phyloP scores from a whole-genome alignment of 1,140 invertebrate species.

The Calephelis nemesis region DNA sequence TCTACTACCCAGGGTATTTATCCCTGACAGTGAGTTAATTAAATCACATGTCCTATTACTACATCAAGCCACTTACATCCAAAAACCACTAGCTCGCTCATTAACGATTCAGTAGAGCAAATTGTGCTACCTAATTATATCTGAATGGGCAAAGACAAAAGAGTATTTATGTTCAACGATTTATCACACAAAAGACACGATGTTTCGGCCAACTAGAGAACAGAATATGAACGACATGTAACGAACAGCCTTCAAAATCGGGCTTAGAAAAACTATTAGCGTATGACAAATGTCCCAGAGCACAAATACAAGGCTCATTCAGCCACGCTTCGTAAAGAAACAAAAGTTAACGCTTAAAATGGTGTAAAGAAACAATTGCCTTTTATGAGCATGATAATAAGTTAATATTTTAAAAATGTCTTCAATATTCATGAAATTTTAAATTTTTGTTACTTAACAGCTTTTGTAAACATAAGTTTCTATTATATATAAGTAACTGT shows the following conservation, averaged over 20 bases:
- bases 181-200: slow-evolving; percentile 71
- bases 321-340: slow-evolving; percentile 44
- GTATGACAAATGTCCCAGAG: slow-evolving; percentile 45
- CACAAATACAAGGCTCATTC: slow-evolving; percentile 52
- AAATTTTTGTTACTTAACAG: slow-evolving; percentile 30
- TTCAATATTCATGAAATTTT: slow-evolving; percentile 43
- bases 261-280: slow-evolving; percentile 68
- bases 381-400: slow-evolving; percentile 65
- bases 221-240: slow-evolving; percentile 51
- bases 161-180: slow-evolving; percentile 75
- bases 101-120: slow-evolving; percentile 72
- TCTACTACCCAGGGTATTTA: too few species aligned
- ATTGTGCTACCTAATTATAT: slow-evolving; percentile 78
- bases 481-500: not conserved
- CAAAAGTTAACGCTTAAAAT: slow-evolving; percentile 52
- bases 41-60: slow-evolving; percentile 32
- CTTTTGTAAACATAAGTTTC: not conserved
- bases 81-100: slow-evolving; percentile 44
- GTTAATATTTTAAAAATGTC: slow-evolving; percentile 38
- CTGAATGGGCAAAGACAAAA: slow-evolving; percentile 71
- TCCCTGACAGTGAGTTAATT: slow-evolving; percentile 30
- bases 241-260: slow-evolving; percentile 62
- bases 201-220: slow-evolving; percentile 60
- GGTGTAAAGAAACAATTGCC: slow-evolving; percentile 72
- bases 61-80: not conserved